A percentile compares a stretch with the other conserved stretches of the same genome.
phyloP scores from a whole-genome alignment of 2,888 invertebrate genomes.

The Dolichopus griseipennis region DNA sequence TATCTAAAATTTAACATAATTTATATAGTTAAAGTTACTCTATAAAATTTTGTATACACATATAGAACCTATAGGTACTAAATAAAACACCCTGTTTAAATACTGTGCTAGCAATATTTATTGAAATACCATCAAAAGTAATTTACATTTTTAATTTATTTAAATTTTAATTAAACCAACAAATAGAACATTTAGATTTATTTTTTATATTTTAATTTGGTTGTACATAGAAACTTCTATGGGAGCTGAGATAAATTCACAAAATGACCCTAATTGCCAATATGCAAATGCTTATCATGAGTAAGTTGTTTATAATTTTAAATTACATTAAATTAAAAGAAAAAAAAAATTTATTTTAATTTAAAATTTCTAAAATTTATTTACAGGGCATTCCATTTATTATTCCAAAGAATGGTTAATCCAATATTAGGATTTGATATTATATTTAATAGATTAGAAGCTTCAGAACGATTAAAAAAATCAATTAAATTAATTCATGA shows the following conservation, averaged over 20 bases:
- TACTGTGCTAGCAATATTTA: no score
- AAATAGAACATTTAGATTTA: not conserved
- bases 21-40: no score
- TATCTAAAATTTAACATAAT: no score
- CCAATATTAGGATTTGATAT: conserved; percentile 33
- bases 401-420: conserved; percentile 39
- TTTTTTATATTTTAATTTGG: not conserved
- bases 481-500: conserved; percentile 31
- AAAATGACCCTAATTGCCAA: conserved; percentile 52
- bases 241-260: conserved; percentile 62
- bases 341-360: not conserved
- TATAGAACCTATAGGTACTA: no score
- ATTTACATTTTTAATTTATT: no score
- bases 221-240: conserved; percentile 64
- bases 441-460: conserved; percentile 30
- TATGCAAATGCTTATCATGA: conserved; percentile 62
- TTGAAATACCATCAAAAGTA: no score
- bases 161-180: no score
- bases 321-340: no score
- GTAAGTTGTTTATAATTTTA: conserved; percentile 45
- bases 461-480: conserved; percentile 25
- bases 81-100: no score
- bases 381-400: conserved; percentile 29
- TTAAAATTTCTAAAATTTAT: not conserved
- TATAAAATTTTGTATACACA: no score